Conservation (phyloP, 2,888 invertebrate genomes). For the Cephus spinipes region DNA sequence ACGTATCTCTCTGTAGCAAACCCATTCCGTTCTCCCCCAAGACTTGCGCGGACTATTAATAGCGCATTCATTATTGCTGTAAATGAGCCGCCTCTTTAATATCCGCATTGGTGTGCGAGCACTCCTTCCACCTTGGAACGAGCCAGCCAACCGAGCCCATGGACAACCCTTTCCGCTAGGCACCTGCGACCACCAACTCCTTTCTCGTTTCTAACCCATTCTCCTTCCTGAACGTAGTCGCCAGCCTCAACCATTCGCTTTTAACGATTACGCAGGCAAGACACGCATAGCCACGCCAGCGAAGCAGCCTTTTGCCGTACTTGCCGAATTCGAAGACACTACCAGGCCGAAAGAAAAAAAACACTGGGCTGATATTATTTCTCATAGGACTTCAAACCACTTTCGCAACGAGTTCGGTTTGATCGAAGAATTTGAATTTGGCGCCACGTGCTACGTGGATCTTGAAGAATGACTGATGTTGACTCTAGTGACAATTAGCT, state of each 20-base stretch:
- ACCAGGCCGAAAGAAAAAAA: neutral
- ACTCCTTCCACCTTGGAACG: neutral
- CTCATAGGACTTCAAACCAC: neutral
- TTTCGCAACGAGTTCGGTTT: neutral
- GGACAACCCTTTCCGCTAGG: constrained; percentile 7
- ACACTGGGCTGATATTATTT: neutral
- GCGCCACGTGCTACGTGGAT: neutral
- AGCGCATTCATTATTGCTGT: constrained; percentile 63
- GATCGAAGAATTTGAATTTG: neutral
- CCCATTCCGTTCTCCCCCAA: constrained; percentile 30
- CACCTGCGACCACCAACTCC: constrained; percentile 14
- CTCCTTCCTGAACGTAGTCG: neutral
- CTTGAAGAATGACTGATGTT: neutral
- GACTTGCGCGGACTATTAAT: constrained; percentile 55
- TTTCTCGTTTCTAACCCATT: neutral
- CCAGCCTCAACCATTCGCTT: neutral
- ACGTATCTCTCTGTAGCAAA: constrained; percentile 32
- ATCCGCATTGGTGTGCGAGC: constrained; percentile 50
- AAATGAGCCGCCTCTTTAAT: constrained; percentile 65
- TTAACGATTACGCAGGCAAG: neutral
- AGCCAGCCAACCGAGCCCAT: neutral
- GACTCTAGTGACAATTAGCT: neutral
- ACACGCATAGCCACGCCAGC: neutral
- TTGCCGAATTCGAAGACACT: neutral
- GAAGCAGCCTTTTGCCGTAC: neutral